Evolutionary conservation across 2,113 vertebrate genomes (phyloP), one percentile per base, ranked within the genome.

Genomic region (Nycticebus coucang): DNA sequence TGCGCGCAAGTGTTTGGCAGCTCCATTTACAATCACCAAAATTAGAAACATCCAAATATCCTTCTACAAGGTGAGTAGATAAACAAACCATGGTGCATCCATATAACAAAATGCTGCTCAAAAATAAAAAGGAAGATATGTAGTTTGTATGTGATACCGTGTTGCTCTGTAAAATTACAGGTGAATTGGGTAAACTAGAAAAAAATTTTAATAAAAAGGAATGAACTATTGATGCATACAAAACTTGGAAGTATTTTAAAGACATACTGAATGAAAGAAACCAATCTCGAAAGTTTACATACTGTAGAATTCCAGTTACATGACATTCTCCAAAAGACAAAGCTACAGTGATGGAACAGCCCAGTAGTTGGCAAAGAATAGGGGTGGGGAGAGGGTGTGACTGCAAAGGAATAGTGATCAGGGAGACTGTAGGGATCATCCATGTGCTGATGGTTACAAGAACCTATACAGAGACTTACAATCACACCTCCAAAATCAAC

Each of bases 11-110:
- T 24, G 30, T 12, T 75, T 71, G 64, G 4, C 12, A 50, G 41
- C 71, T 82, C 53, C 62, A 15, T 33, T 37, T 69, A 33, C 14
- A 17, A 72, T 14, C 9, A 33, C 35, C 66, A 12, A 69, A 87
- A 77, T 69, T 55, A 94, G 83, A 91, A 95, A 79, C 12, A 41
- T 30, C 13, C 80, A 69, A 79, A 45, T 62, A 81, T 7, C 45
- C 22, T 19, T 69, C 77, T 17, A 41, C 41, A 55, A 69, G 33
- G 69, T 95, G 21, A 75, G 60, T 10, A 28, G 24, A 88, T 74
- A 62, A 78, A 88, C 26, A 53, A 78, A 88, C 26, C 15, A 37
- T 33, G 53, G 30, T n/a, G 11, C 9, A 85, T 45, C 21, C 15
- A 30, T 22, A 30, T 22, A 30, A 13, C 3, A 78, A 60, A 60